phyloP scores from a whole-genome alignment of 1,140 invertebrate genomes.

The Drosophila nigrodunni region DNA sequence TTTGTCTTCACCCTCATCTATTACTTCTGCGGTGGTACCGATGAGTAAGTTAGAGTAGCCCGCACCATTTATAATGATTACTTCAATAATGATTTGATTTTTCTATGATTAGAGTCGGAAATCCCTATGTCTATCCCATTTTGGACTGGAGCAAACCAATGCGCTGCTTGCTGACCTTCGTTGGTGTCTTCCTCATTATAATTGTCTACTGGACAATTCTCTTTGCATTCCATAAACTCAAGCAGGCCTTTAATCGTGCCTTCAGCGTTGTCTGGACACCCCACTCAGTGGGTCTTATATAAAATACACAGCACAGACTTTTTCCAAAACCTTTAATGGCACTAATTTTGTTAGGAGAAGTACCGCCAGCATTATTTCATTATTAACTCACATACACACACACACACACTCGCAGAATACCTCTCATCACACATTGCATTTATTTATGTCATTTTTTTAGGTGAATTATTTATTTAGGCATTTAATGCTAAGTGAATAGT shows the following conservation, averaged over 20 bases:
- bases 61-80: not conserved
- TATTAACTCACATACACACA: constrained; percentile 21
- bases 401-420: constrained; percentile 8
- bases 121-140: constrained; percentile 89
- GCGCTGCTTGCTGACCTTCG: constrained; percentile 85
- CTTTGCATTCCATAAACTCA: constrained; percentile 66
- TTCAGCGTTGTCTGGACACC: constrained; percentile 76
- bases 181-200: constrained; percentile 86
- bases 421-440: constrained; percentile 31
- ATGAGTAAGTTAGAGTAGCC: constrained; percentile 86
- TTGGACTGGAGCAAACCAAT: constrained; percentile 88
- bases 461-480: constrained; percentile 58
- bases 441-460: constrained; percentile 32
- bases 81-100: constrained; percentile 28
- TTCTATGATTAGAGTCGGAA: constrained; percentile 85
- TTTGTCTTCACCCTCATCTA: constrained; percentile 90
- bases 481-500: constrained; percentile 12
- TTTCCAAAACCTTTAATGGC: constrained; percentile 12
- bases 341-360: constrained; percentile 31
- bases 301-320: constrained; percentile 10
- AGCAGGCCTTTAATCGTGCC: constrained; percentile 71
- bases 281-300: constrained; percentile 77
- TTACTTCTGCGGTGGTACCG: constrained; percentile 89
- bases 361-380: constrained; percentile 51
- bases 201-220: constrained; percentile 65